phyloP scores from a whole-genome alignment of 2,113 vertebrate species.

The Alethe castanea region DNA sequence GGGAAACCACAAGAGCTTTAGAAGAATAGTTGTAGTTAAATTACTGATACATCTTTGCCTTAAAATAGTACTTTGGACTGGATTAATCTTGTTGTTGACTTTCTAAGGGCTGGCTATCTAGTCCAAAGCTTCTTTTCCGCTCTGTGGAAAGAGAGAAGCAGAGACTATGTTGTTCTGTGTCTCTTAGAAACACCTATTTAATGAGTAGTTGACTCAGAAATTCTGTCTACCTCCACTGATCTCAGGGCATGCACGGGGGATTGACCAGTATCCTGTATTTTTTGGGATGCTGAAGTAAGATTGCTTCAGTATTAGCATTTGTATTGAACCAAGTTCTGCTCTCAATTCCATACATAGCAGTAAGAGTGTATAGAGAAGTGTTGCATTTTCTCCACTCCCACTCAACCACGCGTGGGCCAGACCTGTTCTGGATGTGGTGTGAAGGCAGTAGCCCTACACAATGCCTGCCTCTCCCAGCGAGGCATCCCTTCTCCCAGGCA shows the following conservation, averaged over 20 bases:
- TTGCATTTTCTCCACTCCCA: neutral
- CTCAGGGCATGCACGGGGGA: neutral
- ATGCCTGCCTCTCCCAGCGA: fast-evolving
- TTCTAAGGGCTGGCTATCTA: neutral
- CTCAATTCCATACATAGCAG: neutral
- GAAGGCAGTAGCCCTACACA: neutral
- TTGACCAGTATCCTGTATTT: neutral
- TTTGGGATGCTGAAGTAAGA: neutral
- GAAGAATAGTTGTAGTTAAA: neutral
- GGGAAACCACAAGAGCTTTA: neutral
- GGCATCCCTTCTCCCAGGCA: neutral
- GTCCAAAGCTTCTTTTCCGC: neutral
- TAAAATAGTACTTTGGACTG: neutral
- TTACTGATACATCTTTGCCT: neutral
- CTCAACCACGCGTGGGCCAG: fast-evolving
- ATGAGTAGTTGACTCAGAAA: neutral
- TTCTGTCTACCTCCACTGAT: neutral
- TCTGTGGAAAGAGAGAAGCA: neutral
- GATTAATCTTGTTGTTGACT: neutral
- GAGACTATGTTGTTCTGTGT: neutral
- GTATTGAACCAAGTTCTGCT: neutral
- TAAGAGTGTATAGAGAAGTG: neutral
- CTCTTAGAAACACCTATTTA: neutral
- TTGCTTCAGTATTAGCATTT: neutral
- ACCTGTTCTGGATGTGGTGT: neutral